A percentile compares a stretch with the other conserved stretches of the same genome.
phyloP scores from a whole-genome alignment of 2,113 vertebrate genomes.

The Rhombomys opimus region DNA sequence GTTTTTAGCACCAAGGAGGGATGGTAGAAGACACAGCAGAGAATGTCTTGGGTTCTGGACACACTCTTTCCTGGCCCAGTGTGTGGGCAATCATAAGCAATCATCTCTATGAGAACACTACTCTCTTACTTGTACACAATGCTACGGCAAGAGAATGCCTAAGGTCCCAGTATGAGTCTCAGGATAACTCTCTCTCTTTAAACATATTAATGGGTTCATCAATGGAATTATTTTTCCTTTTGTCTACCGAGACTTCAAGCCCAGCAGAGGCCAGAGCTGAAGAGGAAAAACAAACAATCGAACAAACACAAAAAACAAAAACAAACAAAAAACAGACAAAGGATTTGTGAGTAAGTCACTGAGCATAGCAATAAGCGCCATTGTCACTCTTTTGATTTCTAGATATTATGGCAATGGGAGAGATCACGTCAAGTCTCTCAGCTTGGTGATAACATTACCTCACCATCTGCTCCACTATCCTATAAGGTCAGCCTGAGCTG shows the following conservation, averaged over 20 bases:
- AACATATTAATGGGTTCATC: neutral
- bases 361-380: neutral
- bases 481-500: neutral
- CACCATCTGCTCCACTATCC: neutral
- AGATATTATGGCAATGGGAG: neutral
- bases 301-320: neutral
- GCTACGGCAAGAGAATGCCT: neutral
- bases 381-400: neutral
- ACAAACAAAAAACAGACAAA: neutral
- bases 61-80: neutral
- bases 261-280: neutral
- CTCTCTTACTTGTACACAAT: neutral
- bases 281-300: neutral
- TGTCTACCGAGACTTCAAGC: neutral
- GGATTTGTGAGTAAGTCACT: neutral
- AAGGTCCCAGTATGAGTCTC: neutral
- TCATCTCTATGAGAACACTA: neutral
- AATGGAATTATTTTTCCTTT: neutral
- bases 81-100: neutral
- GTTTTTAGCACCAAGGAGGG: neutral
- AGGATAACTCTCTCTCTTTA: neutral
- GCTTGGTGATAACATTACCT: neutral
- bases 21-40: neutral
- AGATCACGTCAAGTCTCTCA: neutral
- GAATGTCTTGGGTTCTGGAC: neutral